Conservation (phyloP, 2,888 invertebrate species). For the Tetragonula carbonaria region DNA sequence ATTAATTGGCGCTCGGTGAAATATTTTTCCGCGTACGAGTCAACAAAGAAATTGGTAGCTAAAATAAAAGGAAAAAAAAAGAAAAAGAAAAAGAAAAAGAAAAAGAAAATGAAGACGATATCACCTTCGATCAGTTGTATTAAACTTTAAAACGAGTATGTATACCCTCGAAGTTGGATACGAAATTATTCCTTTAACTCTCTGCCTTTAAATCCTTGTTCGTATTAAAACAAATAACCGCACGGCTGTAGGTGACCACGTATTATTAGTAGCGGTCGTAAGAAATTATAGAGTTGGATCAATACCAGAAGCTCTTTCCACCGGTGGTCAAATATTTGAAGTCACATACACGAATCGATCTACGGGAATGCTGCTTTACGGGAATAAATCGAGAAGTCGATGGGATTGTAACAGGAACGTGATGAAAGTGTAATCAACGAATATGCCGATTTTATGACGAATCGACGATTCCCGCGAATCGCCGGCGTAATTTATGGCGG, state of each 20-base stretch:
- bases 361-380: neutral
- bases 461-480: neutral
- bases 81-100: no score
- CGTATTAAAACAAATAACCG: slow-evolving; percentile 5
- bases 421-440: neutral
- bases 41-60: no score
- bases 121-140: neutral
- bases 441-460: neutral
- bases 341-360: slow-evolving; percentile 23
- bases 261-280: slow-evolving; percentile 29
- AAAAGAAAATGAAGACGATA: neutral
- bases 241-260: neutral
- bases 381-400: slow-evolving; percentile 34
- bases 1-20: neutral
- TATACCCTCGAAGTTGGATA: neutral
- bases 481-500: neutral
- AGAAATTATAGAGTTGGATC: slow-evolving; percentile 54
- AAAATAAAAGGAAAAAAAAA: no score
- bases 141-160: neutral
- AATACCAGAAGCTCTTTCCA: slow-evolving; percentile 44
- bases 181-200: neutral
- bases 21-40: no score
- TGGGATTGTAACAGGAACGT: neutral
- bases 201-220: neutral
- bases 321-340: slow-evolving; percentile 48